These are phyloP conservation scores for Syngnathus typhle DNA, from an alignment of 2,113 vertebrate species.

Conservation along the genomic window DNA sequence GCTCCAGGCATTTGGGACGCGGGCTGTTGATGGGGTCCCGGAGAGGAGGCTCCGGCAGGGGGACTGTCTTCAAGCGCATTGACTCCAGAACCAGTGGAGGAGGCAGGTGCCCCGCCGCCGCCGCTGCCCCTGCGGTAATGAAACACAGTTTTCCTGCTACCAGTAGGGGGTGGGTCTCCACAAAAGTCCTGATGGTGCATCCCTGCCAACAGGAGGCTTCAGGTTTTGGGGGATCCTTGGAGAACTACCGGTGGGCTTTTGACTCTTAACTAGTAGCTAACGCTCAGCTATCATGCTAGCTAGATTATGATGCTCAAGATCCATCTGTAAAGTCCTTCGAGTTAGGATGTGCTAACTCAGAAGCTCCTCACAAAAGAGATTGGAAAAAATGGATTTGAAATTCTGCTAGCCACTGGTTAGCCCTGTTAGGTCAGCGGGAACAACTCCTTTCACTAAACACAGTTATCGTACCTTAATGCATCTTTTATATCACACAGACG, in stretches of 20 bases:
- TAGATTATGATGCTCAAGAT: slow-evolving; percentile 55
- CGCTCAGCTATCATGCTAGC: slow-evolving; percentile 28
- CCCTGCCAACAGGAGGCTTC: slow-evolving; percentile 24
- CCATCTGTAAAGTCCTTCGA: slow-evolving; percentile 48
- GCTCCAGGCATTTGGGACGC: slow-evolving; percentile 74
- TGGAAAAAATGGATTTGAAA: neutral
- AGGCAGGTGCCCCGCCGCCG: slow-evolving; percentile 54
- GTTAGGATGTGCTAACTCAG: neutral
- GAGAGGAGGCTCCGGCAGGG: slow-evolving; percentile 71
- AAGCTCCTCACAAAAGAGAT: neutral
- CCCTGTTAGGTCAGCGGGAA: slow-evolving; percentile 2
- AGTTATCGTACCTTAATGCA: neutral
- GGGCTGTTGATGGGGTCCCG: slow-evolving; percentile 78
- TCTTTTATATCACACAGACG: neutral
- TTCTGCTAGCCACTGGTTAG: neutral
- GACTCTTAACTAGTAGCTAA: slow-evolving; percentile 22
- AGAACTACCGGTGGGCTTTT: slow-evolving; percentile 5
- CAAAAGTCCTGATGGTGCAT: slow-evolving; percentile 91
- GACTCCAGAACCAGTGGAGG: slow-evolving; percentile 54
- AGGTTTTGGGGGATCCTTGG: neutral
- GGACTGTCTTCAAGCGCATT: slow-evolving; percentile 68
- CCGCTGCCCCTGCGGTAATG: slow-evolving; percentile 80
- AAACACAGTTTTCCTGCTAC: slow-evolving; percentile 80
- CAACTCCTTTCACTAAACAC: slow-evolving; percentile 16
- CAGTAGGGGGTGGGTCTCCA: slow-evolving; percentile 75